These are phyloP conservation scores for Chrysaora quinquecirrha DNA, from an alignment of 30 jellyfish, hydroid and myxozoan genomes.

Conservation along the genomic window DNA sequence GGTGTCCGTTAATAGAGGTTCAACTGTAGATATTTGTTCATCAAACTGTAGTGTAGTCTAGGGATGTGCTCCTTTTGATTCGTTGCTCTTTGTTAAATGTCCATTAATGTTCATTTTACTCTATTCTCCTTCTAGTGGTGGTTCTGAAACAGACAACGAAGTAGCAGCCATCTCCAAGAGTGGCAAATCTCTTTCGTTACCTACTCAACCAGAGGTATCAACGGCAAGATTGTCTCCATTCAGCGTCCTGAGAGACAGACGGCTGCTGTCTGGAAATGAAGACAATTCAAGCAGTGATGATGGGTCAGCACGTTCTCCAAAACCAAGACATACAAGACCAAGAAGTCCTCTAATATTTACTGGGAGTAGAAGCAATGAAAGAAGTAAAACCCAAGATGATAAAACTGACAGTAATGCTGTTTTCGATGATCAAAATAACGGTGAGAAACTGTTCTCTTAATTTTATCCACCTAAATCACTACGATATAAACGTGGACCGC, in stretches of 20 bases:
- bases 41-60: too few relatives aligned
- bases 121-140: not conserved
- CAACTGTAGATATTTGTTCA: too few relatives aligned
- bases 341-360: slow-evolving; percentile 70
- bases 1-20: too few relatives aligned
- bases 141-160: slow-evolving; percentile 32
- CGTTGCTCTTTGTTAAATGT: too few relatives aligned
- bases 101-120: too few relatives aligned
- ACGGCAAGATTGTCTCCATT: slow-evolving; percentile 69
- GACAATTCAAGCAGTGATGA: slow-evolving; percentile 69
- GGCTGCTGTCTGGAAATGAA: slow-evolving; percentile 32
- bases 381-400: slow-evolving; percentile 2
- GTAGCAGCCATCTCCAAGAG: slow-evolving; percentile 44
- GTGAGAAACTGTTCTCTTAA: too few relatives aligned
- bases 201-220: slow-evolving; percentile 44
- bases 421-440: slow-evolving; percentile 37
- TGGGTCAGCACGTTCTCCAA: slow-evolving; percentile 10
- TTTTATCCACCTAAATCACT: too few relatives aligned
- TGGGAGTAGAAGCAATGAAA: slow-evolving; percentile 56
- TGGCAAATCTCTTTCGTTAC: slow-evolving; percentile 6
- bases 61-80: too few relatives aligned
- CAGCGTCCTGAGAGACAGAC: slow-evolving; percentile 55
- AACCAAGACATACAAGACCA: slow-evolving; percentile 19
- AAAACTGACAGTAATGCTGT: not conserved
- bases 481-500: too few relatives aligned